A percentile compares a stretch with the other conserved stretches of the same genome.
These are phyloP conservation scores for Danaus melanippus DNA, from an alignment of 1,140 invertebrate species.

Conservation along the genomic window DNA sequence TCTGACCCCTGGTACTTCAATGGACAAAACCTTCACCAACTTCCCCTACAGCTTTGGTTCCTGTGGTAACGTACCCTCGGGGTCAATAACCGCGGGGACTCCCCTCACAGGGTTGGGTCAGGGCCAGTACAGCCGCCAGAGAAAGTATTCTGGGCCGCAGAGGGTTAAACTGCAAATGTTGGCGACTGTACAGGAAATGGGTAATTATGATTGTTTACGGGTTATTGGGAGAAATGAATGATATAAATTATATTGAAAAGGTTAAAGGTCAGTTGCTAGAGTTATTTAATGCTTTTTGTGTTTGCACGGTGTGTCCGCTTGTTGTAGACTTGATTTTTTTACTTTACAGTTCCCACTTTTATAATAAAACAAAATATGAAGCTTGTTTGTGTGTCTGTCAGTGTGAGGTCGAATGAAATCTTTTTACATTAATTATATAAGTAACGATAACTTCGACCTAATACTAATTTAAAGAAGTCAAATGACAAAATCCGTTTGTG, in stretches of 20 bases:
- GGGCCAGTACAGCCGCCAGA: conserved; percentile 42
- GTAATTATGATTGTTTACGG: conserved; percentile 44
- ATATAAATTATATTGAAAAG: neutral
- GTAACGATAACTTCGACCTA: too few relatives aligned
- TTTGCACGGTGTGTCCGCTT: conserved; percentile 11
- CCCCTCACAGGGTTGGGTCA: conserved; percentile 24
- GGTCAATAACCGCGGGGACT: conserved; percentile 45
- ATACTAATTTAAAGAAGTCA: neutral
- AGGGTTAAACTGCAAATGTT: conserved; percentile 63
- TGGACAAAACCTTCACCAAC: conserved; percentile 13
- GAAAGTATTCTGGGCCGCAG: conserved; percentile 66
- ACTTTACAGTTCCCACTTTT: neutral
- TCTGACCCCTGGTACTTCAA: conserved; percentile 22
- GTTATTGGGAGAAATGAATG: neutral
- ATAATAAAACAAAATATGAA: neutral
- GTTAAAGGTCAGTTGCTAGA: neutral
- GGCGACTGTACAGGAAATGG: conserved; percentile 70
- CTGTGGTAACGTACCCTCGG: conserved; percentile 17
- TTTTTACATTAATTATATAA: too few relatives aligned
- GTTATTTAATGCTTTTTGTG: conserved; percentile 1
- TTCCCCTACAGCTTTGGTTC: conserved; percentile 22
- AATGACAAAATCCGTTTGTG: conserved; percentile 7
- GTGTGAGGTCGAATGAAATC: conserved; percentile 1
- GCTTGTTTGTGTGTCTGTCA: conserved; percentile 7
- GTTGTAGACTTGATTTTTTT: conserved; percentile 12